Percentiles rank a stretch among this genome's conserved stretches.
These are phyloP conservation scores for Scomber colias DNA, from an alignment of 2,113 vertebrate species.

Conservation along the genomic window DNA sequence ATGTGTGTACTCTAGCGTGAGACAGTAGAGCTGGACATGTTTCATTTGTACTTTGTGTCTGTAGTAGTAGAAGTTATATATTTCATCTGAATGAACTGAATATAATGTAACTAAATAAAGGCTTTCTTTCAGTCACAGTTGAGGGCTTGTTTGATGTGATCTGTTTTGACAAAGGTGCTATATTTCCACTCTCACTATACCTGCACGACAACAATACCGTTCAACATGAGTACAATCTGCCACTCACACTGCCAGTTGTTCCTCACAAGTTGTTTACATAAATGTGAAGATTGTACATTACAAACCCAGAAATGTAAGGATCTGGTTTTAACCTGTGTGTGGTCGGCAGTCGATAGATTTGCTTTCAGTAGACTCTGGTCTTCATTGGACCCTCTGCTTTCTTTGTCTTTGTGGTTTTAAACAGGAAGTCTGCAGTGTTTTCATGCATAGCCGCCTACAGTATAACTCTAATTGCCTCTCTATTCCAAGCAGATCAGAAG, in stretches of 20 bases:
- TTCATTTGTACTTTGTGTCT: not conserved
- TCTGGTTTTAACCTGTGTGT: conserved; percentile 20
- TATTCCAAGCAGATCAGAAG: too few species aligned
- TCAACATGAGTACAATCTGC: too few species aligned
- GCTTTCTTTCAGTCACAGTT: not conserved
- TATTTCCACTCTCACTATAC: conserved; percentile 24
- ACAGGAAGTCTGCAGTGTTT: conserved; percentile 47
- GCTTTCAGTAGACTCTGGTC: not conserved
- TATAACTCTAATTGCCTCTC: not conserved
- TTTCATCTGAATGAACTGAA: not conserved
- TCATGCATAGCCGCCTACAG: conserved; percentile 13
- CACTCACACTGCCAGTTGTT: not conserved
- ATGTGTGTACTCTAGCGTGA: conserved; percentile 55
- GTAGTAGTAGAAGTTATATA: too few species aligned
- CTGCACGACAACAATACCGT: not conserved
- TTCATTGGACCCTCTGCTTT: not conserved
- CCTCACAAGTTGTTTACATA: conserved; percentile 7
- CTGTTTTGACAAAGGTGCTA: not conserved
- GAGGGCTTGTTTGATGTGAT: not conserved
- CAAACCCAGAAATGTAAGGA: not conserved
- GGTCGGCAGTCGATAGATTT: not conserved
- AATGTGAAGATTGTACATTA: not conserved
- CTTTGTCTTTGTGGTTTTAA: conserved; percentile 26
- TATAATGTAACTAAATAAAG: conserved; percentile 2
- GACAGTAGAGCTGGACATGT: conserved; percentile 15